Percentiles rank a stretch among this genome's conserved stretches.
Evolutionary conservation across 2,113 vertebrate genomes (phyloP).

Genomic region (Phaetusa simplex): DNA sequence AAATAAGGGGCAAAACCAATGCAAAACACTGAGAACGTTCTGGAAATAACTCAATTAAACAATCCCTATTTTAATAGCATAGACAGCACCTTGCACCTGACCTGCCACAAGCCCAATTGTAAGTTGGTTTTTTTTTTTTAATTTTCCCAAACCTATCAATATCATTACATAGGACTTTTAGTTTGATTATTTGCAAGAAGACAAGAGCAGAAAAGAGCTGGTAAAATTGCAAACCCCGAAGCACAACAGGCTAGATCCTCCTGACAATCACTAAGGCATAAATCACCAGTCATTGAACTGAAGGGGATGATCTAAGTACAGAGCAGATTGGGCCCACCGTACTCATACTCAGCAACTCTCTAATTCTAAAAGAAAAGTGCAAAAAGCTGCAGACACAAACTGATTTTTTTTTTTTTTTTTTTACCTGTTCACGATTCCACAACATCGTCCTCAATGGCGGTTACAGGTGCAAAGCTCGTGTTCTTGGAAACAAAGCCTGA

Average conservation of each 20-base stretch:
- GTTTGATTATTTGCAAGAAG: not conserved
- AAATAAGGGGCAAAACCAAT: not conserved
- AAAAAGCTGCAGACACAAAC: not conserved
- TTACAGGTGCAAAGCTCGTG: not conserved
- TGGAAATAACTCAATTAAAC: not conserved
- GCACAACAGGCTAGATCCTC: not conserved
- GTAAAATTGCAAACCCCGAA: not conserved
- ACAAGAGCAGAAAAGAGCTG: not conserved
- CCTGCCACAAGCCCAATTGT: not conserved
- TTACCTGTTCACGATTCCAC: slow-evolving; percentile 57
- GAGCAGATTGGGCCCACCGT: fast-evolving
- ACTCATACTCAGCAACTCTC: not conserved
- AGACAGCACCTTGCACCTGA: not conserved
- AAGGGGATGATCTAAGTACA: not conserved
- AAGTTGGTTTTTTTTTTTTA: not conserved
- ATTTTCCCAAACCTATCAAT: not conserved
- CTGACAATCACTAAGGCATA: too few relatives aligned
- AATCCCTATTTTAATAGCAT: not conserved
- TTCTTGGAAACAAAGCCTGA: not conserved
- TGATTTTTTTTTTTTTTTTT: not conserved
- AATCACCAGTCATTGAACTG: fast-evolving
- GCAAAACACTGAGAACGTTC: not conserved
- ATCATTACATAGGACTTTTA: not conserved
- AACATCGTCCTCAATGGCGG: not conserved
- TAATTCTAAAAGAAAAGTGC: not conserved